A percentile compares a stretch with the other conserved stretches of the same genome.
Evolutionary conservation across 2,113 vertebrate genomes (phyloP).

Genomic region (Coptodon rendalli): DNA sequence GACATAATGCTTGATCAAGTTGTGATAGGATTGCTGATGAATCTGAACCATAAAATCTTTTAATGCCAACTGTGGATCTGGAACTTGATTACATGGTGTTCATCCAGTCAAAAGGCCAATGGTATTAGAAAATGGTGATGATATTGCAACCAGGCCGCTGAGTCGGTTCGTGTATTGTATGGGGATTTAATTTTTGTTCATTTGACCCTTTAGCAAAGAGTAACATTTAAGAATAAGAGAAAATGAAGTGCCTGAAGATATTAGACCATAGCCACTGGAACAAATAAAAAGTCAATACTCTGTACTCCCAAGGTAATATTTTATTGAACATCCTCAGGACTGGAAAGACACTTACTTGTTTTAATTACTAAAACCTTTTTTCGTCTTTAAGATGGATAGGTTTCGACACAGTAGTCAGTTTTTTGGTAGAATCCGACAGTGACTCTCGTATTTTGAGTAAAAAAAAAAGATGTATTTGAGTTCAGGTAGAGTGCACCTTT

Average conservation of each 20-base stretch:
- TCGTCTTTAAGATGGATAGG: neutral
- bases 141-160: neutral
- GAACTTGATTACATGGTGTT: slow-evolving; percentile 12
- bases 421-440: neutral
- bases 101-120: slow-evolving; percentile 2
- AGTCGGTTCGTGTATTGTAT: neutral
- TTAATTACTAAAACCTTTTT: neutral
- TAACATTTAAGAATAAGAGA: neutral
- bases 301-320: neutral
- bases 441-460: neutral
- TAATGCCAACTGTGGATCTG: neutral
- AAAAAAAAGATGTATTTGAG: neutral
- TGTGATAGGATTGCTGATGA: slow-evolving; percentile 35
- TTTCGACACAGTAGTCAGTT: neutral
- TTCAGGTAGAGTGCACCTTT: slow-evolving; percentile 43
- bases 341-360: neutral
- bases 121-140: neutral
- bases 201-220: neutral
- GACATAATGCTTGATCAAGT: slow-evolving; percentile 29
- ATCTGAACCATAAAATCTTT: slow-evolving; percentile 27
- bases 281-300: slow-evolving; percentile 13
- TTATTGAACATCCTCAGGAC: neutral
- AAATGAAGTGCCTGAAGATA: neutral
- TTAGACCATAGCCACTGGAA: slow-evolving; percentile 16
- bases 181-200: neutral